phyloP scores from a whole-genome alignment of 2,888 invertebrate species.

The Athalia circularis region DNA sequence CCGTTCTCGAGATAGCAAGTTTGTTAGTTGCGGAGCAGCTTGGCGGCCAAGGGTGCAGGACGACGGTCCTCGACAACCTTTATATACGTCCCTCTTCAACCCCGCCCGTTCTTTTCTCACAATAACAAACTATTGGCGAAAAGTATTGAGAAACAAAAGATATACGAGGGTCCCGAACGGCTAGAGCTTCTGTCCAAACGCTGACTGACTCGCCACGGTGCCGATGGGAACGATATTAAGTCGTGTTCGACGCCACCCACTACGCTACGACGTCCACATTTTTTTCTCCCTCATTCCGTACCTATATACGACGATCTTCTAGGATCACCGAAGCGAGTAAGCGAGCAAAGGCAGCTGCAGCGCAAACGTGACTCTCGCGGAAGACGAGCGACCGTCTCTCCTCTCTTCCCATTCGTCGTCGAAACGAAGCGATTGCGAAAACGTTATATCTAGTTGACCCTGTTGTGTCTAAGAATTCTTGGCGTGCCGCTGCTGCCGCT shows the following conservation, averaged over 20 bases:
- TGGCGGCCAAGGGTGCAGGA: slow-evolving; percentile 49
- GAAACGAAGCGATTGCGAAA: background rate
- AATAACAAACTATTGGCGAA: slow-evolving; percentile 56
- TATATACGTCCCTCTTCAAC: slow-evolving; percentile 46
- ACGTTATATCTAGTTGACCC: slow-evolving; percentile 23
- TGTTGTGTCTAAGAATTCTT: background rate
- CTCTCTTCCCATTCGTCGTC: too few relatives aligned
- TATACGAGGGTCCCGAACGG: slow-evolving; percentile 48
- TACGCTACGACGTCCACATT: background rate
- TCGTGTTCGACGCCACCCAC: slow-evolving; percentile 56
- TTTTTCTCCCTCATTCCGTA: background rate
- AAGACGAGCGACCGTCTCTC: too few relatives aligned
- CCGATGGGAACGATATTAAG: slow-evolving; percentile 59
- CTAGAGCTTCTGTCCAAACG: slow-evolving; percentile 23
- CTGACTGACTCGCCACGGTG: slow-evolving; percentile 55
- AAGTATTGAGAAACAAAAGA: slow-evolving; percentile 62
- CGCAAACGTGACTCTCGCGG: too few relatives aligned
- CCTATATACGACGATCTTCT: background rate
- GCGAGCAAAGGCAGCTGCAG: too few relatives aligned
- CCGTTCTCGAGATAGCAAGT: slow-evolving; percentile 55
- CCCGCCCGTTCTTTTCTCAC: slow-evolving; percentile 52
- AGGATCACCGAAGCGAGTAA: too few relatives aligned
- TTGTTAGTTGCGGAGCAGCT: slow-evolving; percentile 66
- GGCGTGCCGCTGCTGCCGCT: background rate
- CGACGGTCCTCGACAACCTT: slow-evolving; percentile 35